Evolutionary conservation across 2,113 vertebrate genomes (phyloP).

Genomic region (Aptenodytes forsteri): DNA sequence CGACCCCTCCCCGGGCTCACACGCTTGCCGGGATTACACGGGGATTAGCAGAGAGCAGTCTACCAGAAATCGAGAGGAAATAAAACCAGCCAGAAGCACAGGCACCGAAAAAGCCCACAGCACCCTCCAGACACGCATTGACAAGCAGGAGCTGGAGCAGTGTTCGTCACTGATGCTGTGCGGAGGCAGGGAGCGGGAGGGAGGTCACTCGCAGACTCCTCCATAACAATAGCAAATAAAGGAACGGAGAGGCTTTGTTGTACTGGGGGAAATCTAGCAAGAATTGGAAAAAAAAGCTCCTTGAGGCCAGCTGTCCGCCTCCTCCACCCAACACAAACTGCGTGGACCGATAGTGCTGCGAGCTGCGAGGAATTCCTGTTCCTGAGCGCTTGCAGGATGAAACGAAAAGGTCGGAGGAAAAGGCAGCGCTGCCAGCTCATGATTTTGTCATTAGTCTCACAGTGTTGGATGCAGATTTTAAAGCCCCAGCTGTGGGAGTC

Average conservation of each 20-base stretch:
- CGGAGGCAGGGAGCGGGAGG: background rate
- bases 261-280: background rate
- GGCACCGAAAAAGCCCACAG: background rate
- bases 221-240: background rate
- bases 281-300: background rate
- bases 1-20: accelerated
- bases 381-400: background rate
- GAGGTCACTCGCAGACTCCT: background rate
- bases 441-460: constrained; percentile 49
- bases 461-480: background rate
- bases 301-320: background rate
- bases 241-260: background rate
- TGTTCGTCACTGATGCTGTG: accelerated
- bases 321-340: background rate
- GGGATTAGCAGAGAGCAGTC: background rate
- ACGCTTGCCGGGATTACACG: background rate
- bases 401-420: background rate
- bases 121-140: accelerated
- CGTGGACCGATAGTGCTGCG: background rate
- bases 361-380: background rate
- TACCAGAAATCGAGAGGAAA: background rate
- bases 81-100: background rate
- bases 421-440: constrained; percentile 42
- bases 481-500: constrained; percentile 56
- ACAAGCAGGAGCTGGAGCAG: background rate